Conservation (phyloP, 2,888 invertebrate species). For the Brenthis hecate region DNA sequence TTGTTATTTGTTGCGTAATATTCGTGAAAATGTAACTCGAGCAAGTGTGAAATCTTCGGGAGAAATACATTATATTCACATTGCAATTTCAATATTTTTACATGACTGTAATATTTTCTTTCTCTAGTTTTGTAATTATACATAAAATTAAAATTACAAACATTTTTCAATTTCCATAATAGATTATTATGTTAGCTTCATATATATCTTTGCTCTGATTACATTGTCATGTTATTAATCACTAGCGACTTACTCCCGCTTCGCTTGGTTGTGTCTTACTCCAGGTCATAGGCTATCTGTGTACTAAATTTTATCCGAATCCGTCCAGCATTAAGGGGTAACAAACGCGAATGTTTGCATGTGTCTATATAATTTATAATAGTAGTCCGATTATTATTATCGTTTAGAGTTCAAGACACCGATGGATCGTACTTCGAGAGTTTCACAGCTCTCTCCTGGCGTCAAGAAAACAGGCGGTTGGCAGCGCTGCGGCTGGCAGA, state of each 20-base stretch:
- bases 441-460: slow-evolving; percentile 95
- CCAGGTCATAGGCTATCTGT: not conserved
- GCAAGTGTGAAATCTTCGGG: not conserved
- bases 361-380: not conserved
- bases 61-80: not conserved
- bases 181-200: no score
- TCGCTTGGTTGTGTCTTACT: not conserved
- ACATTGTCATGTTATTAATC: no score
- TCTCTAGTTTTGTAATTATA: not conserved
- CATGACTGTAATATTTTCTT: not conserved
- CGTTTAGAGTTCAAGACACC: slow-evolving; percentile 93
- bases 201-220: no score
- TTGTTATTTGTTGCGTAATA: slow-evolving; percentile 12
- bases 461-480: slow-evolving; percentile 93
- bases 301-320: no score
- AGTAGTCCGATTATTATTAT: not conserved
- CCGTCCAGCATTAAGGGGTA: no score
- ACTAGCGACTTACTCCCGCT: no score
- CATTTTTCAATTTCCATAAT: no score
- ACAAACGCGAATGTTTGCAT: no score
- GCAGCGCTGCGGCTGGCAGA: slow-evolving; percentile 89
- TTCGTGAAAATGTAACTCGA: slow-evolving; percentile 6
- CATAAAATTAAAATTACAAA: no score
- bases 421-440: slow-evolving; percentile 97
- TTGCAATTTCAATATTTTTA: slow-evolving; percentile 1